Percentiles rank a stretch among this genome's conserved stretches.
These are phyloP conservation scores for Axis porcinus DNA, from an alignment of 2,113 vertebrate species.

Conservation along the genomic window DNA sequence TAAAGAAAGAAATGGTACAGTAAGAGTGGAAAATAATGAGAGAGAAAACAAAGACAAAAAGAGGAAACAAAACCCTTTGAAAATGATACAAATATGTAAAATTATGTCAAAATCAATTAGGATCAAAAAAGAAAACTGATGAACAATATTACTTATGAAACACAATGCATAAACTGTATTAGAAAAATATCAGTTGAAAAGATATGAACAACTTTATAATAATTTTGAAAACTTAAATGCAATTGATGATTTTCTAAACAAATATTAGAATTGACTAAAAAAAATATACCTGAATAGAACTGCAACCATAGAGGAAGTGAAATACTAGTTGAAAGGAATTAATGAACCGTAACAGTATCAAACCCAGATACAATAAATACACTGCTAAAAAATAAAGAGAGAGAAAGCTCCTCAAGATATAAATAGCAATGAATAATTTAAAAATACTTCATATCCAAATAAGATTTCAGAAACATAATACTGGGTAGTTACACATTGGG, in stretches of 20 bases:
- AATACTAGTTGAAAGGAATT: not conserved
- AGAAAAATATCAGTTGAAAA: not conserved
- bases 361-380: too few species aligned
- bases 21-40: not conserved
- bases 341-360: not conserved
- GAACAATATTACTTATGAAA: not conserved
- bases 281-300: not conserved
- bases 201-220: not conserved
- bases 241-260: not conserved
- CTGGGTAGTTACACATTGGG: not conserved
- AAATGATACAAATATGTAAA: not conserved
- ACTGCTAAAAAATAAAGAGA: not conserved
- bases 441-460: not conserved
- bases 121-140: not conserved
- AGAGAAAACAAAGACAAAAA: not conserved
- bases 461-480: not conserved
- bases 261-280: not conserved
- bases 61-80: not conserved
- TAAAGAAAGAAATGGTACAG: not conserved
- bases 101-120: not conserved
- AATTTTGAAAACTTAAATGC: not conserved
- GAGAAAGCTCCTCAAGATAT: not conserved
- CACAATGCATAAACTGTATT: not conserved
- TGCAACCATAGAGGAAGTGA: not conserved
- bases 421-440: not conserved